Evolutionary conservation across 2,888 invertebrate genomes (phyloP).

Genomic region (Agrenia bidenticulata): DNA sequence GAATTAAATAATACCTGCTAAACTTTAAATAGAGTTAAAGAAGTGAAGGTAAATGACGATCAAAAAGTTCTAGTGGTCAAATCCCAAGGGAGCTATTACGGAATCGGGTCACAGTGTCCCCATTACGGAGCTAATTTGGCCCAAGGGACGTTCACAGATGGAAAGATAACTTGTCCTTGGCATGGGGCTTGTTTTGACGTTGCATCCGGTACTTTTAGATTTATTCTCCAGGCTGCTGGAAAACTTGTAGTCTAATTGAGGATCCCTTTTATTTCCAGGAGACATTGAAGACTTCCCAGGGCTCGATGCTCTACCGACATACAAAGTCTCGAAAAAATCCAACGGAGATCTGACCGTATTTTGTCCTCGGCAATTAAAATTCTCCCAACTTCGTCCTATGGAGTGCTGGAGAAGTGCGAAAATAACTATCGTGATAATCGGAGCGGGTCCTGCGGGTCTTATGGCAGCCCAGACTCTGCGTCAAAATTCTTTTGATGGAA

Average conservation of each 20-base stretch:
- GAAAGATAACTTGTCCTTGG: conserved; percentile 89
- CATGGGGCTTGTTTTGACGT: conserved; percentile 94
- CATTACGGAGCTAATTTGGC: conserved; percentile 90
- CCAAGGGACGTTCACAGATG: conserved; percentile 79
- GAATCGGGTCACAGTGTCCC: conserved; percentile 85
- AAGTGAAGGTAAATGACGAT: conserved; percentile 62
- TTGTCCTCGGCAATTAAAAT: too few species aligned
- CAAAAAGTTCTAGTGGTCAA: conserved; percentile 80
- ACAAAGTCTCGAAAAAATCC: conserved; percentile 68
- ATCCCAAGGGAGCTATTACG: conserved; percentile 78
- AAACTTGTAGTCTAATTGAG: too few species aligned
- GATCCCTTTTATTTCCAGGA: conserved; percentile 56
- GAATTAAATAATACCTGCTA: too few species aligned
- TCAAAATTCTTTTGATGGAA: conserved; percentile 82
- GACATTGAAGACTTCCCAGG: conserved; percentile 98
- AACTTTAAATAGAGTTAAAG: conserved; percentile 60
- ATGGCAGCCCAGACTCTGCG: conserved; percentile 88
- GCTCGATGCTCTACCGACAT: conserved; percentile 86
- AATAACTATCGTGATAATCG: conserved; percentile 8
- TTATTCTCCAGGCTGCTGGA: too few species aligned
- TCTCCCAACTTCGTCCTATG: too few species aligned
- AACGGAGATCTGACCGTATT: conserved; percentile 67
- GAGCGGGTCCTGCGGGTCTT: conserved; percentile 73
- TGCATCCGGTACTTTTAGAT: conserved; percentile 71
- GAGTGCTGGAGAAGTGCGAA: too few species aligned